These are phyloP conservation scores for Helarctos malayanus DNA, from an alignment of 2,797 vertebrate genomes.

Conservation along the genomic window DNA sequence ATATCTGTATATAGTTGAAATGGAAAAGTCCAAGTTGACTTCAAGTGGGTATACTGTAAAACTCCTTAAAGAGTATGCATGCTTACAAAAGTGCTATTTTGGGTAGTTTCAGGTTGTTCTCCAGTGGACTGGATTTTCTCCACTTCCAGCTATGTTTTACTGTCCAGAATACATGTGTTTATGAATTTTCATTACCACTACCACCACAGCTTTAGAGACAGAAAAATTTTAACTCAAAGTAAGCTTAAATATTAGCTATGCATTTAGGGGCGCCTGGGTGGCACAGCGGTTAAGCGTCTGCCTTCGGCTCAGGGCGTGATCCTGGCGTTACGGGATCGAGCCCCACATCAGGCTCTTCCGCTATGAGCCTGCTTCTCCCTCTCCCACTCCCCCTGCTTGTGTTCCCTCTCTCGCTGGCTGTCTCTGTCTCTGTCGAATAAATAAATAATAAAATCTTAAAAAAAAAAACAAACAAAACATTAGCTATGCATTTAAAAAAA, in stretches of 20 bases:
- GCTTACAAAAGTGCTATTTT: conserved; percentile 26
- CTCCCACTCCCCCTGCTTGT: too few relatives aligned
- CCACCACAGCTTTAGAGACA: not conserved
- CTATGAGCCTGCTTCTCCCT: too few relatives aligned
- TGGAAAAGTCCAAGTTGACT: conserved; percentile 79
- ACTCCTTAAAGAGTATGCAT: not conserved
- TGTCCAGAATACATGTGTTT: not conserved
- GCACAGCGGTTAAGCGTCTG: too few relatives aligned
- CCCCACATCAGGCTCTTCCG: too few relatives aligned
- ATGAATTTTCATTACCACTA: conserved; percentile 50
- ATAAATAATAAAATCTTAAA: too few relatives aligned
- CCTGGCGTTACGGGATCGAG: too few relatives aligned
- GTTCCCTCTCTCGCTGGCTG: too few relatives aligned
- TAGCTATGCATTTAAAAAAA: conserved; percentile 18
- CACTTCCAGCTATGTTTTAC: conserved; percentile 24
- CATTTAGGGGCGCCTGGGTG: too few relatives aligned
- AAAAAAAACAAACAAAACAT: not conserved
- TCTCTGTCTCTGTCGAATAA: too few relatives aligned
- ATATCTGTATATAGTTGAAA: conserved; percentile 82
- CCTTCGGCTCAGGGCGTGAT: too few relatives aligned
- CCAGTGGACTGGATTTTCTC: not conserved
- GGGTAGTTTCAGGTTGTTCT: conserved; percentile 48
- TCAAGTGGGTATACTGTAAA: conserved; percentile 72
- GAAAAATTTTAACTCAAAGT: conserved; percentile 83
- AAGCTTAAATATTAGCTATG: conserved; percentile 45